These are phyloP conservation scores for Athene cunicularia DNA, from an alignment of 2,113 vertebrate genomes.

Conservation along the genomic window DNA sequence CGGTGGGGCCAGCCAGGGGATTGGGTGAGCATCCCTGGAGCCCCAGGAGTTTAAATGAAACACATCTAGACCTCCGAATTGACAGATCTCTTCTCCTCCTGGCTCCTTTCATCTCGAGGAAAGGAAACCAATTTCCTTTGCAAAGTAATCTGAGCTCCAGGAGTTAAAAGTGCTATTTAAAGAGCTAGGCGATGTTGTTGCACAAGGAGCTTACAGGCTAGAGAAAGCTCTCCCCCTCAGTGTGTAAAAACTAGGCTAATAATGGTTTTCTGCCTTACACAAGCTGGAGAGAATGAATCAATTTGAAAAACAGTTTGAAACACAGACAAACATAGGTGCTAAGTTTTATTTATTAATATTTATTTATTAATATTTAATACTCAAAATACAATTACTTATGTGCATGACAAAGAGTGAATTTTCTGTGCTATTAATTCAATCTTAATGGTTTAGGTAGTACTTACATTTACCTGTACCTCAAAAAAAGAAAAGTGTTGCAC, in stretches of 20 bases:
- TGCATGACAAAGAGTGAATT: not conserved
- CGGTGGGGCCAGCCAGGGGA: not conserved
- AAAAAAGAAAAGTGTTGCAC: not conserved
- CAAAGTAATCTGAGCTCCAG: slow-evolving; percentile 24
- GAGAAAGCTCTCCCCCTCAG: not conserved
- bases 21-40: not conserved
- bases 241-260: slow-evolving; percentile 30
- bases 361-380: slow-evolving; percentile 29
- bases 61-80: not conserved
- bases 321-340: not conserved
- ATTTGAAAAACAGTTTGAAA: slow-evolving; percentile 26
- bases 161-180: slow-evolving; percentile 17
- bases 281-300: slow-evolving; percentile 17
- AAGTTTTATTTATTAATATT: slow-evolving; percentile 29
- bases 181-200: not conserved
- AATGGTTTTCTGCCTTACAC: slow-evolving; percentile 10
- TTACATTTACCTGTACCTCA: not conserved
- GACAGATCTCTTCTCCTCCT: not conserved
- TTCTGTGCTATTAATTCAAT: not conserved
- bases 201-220: not conserved
- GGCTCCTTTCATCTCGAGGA: not conserved
- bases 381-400: not conserved
- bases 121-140: slow-evolving; percentile 37
- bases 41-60: not conserved
- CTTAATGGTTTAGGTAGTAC: not conserved